These are phyloP conservation scores for Prietella phreatophila DNA, from an alignment of 2,113 vertebrate species.

Conservation along the genomic window DNA sequence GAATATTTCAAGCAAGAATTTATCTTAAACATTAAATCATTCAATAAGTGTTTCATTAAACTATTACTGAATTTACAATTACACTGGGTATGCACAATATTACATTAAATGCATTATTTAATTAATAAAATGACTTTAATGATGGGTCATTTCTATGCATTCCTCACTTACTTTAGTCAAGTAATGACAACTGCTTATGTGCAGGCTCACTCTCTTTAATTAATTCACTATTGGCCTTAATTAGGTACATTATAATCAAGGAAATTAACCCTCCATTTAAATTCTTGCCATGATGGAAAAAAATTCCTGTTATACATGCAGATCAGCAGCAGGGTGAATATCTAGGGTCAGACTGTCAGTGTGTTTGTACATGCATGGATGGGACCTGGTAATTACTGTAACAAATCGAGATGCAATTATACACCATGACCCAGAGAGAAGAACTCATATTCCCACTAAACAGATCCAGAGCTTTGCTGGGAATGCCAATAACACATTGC, in stretches of 20 bases:
- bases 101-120: not conserved
- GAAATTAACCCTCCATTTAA: not conserved
- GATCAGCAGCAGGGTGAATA: not conserved
- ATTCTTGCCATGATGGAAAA: not conserved
- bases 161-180: not conserved
- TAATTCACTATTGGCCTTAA: not conserved
- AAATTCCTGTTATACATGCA: not conserved
- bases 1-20: not conserved
- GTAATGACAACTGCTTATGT: not conserved
- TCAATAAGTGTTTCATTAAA: not conserved
- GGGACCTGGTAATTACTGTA: constrained; percentile 21
- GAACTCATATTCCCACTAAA: not conserved
- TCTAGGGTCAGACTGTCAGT: not conserved
- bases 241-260: constrained; percentile 7
- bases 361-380: not conserved
- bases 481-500: not conserved
- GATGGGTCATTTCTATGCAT: not conserved
- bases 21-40: not conserved
- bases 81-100: not conserved
- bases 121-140: not conserved
- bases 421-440: not conserved
- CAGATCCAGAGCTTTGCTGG: not conserved
- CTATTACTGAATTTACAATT: not conserved
- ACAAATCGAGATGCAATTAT: constrained; percentile 29
- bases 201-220: not conserved